Evolutionary conservation across 2,797 vertebrate species (phyloP).

Genomic region (Astyanax mexicanus): DNA sequence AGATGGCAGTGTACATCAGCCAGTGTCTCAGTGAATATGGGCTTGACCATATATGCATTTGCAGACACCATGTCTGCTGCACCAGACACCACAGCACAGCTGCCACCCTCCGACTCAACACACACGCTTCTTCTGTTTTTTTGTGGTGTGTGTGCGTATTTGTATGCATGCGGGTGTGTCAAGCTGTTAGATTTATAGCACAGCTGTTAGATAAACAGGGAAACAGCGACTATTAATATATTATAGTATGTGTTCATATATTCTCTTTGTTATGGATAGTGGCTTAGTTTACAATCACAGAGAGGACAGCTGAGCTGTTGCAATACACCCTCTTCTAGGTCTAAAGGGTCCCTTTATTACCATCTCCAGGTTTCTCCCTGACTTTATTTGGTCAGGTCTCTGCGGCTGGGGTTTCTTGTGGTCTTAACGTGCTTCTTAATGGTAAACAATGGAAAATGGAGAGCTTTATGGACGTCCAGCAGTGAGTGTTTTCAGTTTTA

Average conservation of each 20-base stretch:
- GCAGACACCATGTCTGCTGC: constrained; percentile 2
- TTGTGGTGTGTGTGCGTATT: constrained; percentile 17
- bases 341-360: constrained; percentile 37
- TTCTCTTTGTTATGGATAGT: constrained; percentile 64
- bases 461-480: constrained; percentile 30
- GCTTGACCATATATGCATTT: constrained; percentile 9
- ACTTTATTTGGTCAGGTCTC: constrained; percentile 52
- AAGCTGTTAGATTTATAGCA: neutral
- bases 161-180: constrained; percentile 41
- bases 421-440: constrained; percentile 26
- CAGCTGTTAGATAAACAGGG: constrained; percentile 47
- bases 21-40: constrained; percentile 35
- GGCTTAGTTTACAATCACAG: constrained; percentile 63
- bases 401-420: constrained; percentile 29
- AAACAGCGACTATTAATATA: constrained; percentile 55
- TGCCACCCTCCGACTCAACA: neutral
- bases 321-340: constrained; percentile 39
- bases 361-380: constrained; percentile 30
- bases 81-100: constrained; percentile 32
- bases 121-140: constrained; percentile 1
- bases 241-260: neutral
- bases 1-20: constrained; percentile 82
- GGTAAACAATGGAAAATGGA: constrained; percentile 48
- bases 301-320: neutral
- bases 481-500: constrained; percentile 35